These are phyloP conservation scores for Campoplex nolae DNA, from an alignment of 2,888 invertebrate genomes.

Conservation along the genomic window DNA sequence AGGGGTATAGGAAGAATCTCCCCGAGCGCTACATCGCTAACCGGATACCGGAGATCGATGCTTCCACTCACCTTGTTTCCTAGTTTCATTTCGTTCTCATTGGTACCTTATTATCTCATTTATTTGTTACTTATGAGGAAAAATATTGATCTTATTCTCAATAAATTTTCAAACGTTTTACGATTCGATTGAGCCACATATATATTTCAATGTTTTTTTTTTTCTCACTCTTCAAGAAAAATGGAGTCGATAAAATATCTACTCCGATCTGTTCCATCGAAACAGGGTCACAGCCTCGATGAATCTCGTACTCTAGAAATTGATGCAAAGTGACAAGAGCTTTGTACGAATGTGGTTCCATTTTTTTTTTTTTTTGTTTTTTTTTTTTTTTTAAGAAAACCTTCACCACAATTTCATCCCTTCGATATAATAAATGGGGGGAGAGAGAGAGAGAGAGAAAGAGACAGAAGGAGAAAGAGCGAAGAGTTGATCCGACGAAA, in stretches of 20 bases:
- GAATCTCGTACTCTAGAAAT: background rate
- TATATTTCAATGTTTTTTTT: background rate
- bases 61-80: constrained; percentile 7
- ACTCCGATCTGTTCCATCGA: too few relatives aligned
- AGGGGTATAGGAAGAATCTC: constrained; percentile 24
- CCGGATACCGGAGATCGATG: constrained; percentile 39
- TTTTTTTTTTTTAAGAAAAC: background rate
- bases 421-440: background rate
- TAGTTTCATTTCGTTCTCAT: background rate
- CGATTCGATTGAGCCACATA: background rate
- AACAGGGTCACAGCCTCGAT: background rate
- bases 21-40: background rate
- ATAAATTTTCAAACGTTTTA: background rate
- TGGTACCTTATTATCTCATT: background rate
- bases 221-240: background rate
- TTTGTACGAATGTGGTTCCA: background rate
- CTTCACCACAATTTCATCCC: constrained; percentile 11
- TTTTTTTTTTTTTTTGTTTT: constrained; percentile 16
- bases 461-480: background rate
- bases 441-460: background rate
- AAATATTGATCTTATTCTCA: background rate
- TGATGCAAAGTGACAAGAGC: constrained; percentile 18
- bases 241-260: background rate
- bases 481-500: constrained; percentile 61
- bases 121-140: background rate